Percentiles rank a stretch among this genome's conserved stretches.
These are phyloP conservation scores for Micromesistius poutassou DNA, from an alignment of 2,797 vertebrate genomes.

Conservation along the genomic window DNA sequence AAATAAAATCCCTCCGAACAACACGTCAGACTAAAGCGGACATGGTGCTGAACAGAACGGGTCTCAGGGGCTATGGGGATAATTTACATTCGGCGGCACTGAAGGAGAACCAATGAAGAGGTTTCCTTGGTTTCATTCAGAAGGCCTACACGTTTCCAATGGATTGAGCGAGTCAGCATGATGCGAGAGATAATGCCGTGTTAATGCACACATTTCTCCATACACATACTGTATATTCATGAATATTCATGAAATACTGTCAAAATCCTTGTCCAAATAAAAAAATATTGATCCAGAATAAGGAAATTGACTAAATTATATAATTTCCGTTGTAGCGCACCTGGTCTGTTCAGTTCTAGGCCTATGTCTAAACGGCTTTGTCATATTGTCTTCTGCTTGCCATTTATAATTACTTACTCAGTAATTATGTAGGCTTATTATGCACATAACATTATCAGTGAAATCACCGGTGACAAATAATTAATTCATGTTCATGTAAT, in stretches of 20 bases:
- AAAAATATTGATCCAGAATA: too few species aligned
- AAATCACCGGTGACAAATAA: neutral
- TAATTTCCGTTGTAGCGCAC: neutral
- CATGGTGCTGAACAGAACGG: too few species aligned
- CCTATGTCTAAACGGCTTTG: neutral
- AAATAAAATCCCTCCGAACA: too few species aligned
- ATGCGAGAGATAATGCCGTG: too few species aligned
- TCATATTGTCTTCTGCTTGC: neutral
- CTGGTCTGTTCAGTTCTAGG: neutral
- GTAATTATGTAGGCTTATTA: neutral
- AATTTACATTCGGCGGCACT: too few species aligned
- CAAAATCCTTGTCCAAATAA: neutral
- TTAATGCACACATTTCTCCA: too few species aligned
- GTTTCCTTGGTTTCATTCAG: too few species aligned
- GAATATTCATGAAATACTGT: neutral
- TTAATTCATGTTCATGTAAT: neutral
- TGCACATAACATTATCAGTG: neutral
- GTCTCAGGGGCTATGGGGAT: too few species aligned
- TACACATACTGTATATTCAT: neutral
- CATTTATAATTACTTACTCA: neutral
- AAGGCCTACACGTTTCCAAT: too few species aligned
- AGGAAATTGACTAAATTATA: neutral
- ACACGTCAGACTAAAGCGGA: too few species aligned
- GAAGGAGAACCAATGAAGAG: too few species aligned
- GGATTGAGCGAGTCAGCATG: too few species aligned